Base-by-base conservation (phyloP, 2,797 vertebrate genomes). In the Pseudochirops cupreus region DNA sequence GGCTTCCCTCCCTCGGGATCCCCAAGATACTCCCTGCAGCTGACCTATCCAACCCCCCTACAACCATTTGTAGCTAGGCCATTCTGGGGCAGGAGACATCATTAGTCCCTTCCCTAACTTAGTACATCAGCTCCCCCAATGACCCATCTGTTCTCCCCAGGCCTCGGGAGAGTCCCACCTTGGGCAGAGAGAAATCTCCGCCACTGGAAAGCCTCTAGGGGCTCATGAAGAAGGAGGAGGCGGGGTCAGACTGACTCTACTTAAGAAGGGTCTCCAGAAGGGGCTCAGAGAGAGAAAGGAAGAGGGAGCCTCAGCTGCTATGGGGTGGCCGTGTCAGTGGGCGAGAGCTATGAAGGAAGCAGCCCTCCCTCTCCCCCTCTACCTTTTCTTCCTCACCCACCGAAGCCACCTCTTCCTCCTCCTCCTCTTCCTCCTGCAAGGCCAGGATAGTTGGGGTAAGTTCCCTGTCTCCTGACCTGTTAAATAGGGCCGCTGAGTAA, bases 401-500 rank as follows among this genome's bases (percentile, higher is more conserved):
- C 46, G 1, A 31, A 28, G 6, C n/a, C 28, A 12, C 14, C 26
- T 28, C 21, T 10, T 53, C 5, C 28, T 82, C 74, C 21, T 91
- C 62, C 56, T 93, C 46, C 53, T 98, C 18, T 26, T 98, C 52
- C 91, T 98, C 0, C 0, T 50, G 55, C 92, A 3, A 1, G 62
- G 95, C 56, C 74, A 97, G 93, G 91, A 93, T 39, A 94, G 96
- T 91, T 91, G 93, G 0, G 98, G 98, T 98, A 97, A 98, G 98
- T 98, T 9, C 29, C 1, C 0, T 4, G 3, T 33, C 90, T 21
- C 52, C 90, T 91, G 52, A 26, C 74, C 39, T 2, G 1, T 46
- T 21, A 46, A 24, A 46, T 10, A 82, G 74, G 74, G 18, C 18
- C 21, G 46, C 39, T 24, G 7, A 5, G 9, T 39, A 11, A 82